These are phyloP conservation scores for Syngnathus floridae DNA, from an alignment of 2,113 vertebrate species.

Conservation along the genomic window DNA sequence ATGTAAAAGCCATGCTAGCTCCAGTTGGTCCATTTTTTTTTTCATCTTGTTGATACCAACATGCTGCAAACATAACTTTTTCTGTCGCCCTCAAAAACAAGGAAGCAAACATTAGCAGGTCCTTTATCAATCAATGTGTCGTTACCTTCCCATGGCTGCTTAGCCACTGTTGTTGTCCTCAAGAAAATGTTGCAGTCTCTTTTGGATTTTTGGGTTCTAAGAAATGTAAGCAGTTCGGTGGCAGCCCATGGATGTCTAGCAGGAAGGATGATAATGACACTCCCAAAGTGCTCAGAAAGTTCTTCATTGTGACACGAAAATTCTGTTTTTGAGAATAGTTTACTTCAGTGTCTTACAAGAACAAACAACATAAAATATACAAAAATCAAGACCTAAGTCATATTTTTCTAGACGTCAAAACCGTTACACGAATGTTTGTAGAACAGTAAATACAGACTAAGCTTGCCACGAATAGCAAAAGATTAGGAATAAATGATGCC, in stretches of 20 bases:
- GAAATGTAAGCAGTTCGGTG: constrained; percentile 54
- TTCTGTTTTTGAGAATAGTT: constrained; percentile 12
- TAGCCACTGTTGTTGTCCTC: constrained; percentile 28
- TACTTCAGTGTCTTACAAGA: constrained; percentile 16
- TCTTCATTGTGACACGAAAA: constrained; percentile 17
- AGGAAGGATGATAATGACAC: not conserved
- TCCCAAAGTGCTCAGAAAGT: not conserved
- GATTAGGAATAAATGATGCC: too few species aligned
- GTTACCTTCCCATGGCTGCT: constrained; percentile 18
- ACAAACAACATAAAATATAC: not conserved
- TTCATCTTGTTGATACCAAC: not conserved
- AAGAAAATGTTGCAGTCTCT: constrained; percentile 3
- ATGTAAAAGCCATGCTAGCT: constrained; percentile 29
- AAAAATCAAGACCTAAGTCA: too few species aligned
- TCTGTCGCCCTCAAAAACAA: not conserved
- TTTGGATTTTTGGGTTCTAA: constrained; percentile 29
- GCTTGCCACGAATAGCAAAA: too few species aligned
- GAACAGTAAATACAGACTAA: too few species aligned
- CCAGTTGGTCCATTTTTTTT: not conserved
- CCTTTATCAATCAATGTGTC: constrained; percentile 9
- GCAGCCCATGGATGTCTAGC: constrained; percentile 20
- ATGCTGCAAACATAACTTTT: constrained; percentile 4
- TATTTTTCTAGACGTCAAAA: not conserved
- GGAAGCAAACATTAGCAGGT: not conserved
- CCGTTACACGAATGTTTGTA: too few species aligned